Conservation (phyloP, 2,113 vertebrate species). For the Grus americana region DNA sequence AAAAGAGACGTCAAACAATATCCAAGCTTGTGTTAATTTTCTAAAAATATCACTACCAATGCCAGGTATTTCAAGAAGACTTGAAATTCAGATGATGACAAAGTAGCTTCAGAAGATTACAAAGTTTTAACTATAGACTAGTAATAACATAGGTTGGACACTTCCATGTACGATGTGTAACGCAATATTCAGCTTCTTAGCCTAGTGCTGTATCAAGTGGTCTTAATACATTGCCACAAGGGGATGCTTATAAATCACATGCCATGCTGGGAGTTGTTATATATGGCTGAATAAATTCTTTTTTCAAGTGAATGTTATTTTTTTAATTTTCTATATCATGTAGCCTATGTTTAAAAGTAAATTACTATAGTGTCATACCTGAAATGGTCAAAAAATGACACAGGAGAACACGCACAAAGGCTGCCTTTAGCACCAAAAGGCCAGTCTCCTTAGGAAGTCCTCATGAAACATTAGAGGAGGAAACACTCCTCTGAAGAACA, state of each 20-base stretch:
- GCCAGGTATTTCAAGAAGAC: neutral
- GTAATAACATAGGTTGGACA: neutral
- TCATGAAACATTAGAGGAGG: neutral
- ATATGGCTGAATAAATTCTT: neutral
- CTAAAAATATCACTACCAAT: neutral
- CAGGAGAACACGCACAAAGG: neutral
- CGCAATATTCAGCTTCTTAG: neutral
- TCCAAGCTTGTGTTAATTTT: neutral
- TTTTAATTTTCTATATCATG: neutral
- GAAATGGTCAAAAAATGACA: neutral
- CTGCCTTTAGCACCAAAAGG: neutral
- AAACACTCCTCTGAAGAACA: neutral
- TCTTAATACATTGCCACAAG: conserved; percentile 16
- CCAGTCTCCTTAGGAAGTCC: neutral
- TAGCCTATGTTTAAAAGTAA: neutral
- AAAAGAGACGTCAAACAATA: neutral
- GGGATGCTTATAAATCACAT: conserved; percentile 43
- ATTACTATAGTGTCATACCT: neutral
- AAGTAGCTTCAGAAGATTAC: neutral
- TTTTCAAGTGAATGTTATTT: neutral
- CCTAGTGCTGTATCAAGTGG: conserved; percentile 10
- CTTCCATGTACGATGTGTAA: neutral
- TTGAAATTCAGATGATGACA: neutral
- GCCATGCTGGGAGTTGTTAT: neutral
- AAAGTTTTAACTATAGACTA: neutral